Conservation (phyloP, 1,140 invertebrate genomes). For the Arion vulgaris region DNA sequence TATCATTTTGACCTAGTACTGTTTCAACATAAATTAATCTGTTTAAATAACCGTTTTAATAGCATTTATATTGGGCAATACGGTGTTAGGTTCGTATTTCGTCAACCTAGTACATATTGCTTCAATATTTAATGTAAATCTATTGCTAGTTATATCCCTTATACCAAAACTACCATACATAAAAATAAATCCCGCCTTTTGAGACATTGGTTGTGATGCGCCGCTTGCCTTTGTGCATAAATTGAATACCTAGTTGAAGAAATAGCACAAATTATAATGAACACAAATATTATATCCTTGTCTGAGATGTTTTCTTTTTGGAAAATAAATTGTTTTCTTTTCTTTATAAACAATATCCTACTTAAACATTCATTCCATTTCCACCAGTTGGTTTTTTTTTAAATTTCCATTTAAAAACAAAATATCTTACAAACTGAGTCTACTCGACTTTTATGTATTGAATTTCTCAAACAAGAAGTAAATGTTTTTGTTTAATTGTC, state of each 20-base stretch:
- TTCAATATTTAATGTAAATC: background rate
- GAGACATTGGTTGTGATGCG: constrained; percentile 30
- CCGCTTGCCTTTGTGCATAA: constrained; percentile 20
- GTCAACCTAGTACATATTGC: too few relatives aligned
- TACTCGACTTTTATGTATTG: too few relatives aligned
- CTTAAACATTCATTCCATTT: constrained; percentile 7
- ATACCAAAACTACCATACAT: background rate
- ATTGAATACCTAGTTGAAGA: background rate
- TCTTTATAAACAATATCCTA: background rate
- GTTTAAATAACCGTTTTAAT: too few relatives aligned
- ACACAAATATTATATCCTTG: background rate
- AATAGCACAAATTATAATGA: constrained; percentile 6
- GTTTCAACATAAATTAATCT: too few relatives aligned
- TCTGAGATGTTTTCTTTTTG: background rate
- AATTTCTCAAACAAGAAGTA: too few relatives aligned
- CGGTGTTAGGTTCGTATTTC: too few relatives aligned
- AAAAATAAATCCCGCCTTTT: constrained; percentile 21
- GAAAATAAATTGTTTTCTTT: background rate
- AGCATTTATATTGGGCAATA: too few relatives aligned
- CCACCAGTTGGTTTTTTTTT: too few relatives aligned
- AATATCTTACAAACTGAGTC: too few relatives aligned
- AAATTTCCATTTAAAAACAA: too few relatives aligned
- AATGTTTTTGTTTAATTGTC: too few relatives aligned
- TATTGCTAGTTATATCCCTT: background rate
- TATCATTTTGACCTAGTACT: too few relatives aligned